Conservation (phyloP, 2,113 vertebrate genomes). For the Toxotes jaculatrix region DNA sequence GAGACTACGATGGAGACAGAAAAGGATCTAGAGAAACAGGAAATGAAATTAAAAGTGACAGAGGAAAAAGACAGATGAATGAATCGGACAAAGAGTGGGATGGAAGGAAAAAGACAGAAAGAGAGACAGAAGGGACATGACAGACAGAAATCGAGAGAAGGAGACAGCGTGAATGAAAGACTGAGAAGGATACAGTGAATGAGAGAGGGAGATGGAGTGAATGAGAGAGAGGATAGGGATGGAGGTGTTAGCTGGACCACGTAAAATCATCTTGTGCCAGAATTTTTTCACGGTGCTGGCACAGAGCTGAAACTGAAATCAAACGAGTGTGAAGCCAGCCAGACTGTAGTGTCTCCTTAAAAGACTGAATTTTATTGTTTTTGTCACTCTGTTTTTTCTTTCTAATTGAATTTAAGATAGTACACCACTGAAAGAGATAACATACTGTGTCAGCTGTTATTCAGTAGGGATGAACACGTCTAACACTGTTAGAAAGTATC, state of each 20-base stretch:
- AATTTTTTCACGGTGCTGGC: conserved; percentile 57
- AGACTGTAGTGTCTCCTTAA: conserved; percentile 51
- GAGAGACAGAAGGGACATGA: not conserved
- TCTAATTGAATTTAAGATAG: conserved; percentile 7
- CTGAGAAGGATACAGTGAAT: conserved; percentile 14
- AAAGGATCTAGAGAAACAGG: conserved; percentile 13
- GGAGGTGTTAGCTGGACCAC: conserved; percentile 74
- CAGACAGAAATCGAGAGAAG: not conserved
- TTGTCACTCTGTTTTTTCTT: conserved; percentile 12
- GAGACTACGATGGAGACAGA: not conserved
- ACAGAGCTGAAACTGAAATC: conserved; percentile 58
- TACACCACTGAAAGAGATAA: not conserved
- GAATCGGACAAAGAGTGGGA: not conserved
- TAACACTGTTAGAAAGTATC: not conserved
- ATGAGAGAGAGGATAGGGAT: conserved; percentile 54
- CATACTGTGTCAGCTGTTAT: not conserved
- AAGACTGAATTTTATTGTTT: conserved; percentile 7
- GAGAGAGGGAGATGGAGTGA: conserved; percentile 36
- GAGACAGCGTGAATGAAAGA: conserved; percentile 40
- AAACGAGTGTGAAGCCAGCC: conserved; percentile 59
- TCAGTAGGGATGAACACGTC: not conserved
- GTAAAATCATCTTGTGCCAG: conserved; percentile 63
- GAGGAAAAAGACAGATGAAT: conserved; percentile 17
- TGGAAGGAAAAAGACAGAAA: not conserved
- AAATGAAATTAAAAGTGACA: not conserved